Conservation (phyloP, 1,140 invertebrate genomes). For the Drosophila nikananu region DNA sequence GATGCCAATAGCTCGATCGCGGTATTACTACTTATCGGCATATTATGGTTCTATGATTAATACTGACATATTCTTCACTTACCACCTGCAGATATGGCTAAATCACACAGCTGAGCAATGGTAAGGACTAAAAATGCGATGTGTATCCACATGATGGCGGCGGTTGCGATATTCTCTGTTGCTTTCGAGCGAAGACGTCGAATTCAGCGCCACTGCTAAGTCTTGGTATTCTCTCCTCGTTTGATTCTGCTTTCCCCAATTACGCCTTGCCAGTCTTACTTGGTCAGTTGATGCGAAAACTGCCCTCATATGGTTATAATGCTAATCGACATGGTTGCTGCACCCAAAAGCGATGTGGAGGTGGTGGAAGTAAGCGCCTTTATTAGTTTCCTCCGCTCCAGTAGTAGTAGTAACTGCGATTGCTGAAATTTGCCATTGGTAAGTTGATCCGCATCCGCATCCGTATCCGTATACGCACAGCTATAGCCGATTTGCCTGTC, state of each 20-base stretch:
- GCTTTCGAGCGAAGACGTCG: slow-evolving; percentile 31
- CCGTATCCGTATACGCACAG: slow-evolving; percentile 5
- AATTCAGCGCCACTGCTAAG: slow-evolving; percentile 36
- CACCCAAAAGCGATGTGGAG: slow-evolving; percentile 7
- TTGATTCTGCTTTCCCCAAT: slow-evolving; percentile 14
- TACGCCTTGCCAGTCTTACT: slow-evolving; percentile 30
- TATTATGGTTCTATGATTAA: neutral
- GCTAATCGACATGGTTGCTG: slow-evolving; percentile 23
- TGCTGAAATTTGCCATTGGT: slow-evolving; percentile 17
- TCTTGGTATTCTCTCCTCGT: slow-evolving; percentile 51
- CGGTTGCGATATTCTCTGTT: slow-evolving; percentile 39
- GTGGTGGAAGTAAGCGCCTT: slow-evolving; percentile 5
- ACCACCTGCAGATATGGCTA: slow-evolving; percentile 68
- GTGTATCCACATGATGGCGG: slow-evolving; percentile 71
- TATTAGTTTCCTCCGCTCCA: slow-evolving; percentile 28
- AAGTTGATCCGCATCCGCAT: slow-evolving; percentile 9
- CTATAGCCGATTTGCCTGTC: neutral
- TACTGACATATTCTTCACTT: slow-evolving; percentile 30
- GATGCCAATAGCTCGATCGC: neutral
- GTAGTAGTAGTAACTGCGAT: slow-evolving; percentile 18
- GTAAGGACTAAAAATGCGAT: slow-evolving; percentile 50
- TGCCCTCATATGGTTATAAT: slow-evolving; percentile 34
- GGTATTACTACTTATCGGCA: neutral
- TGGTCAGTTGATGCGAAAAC: slow-evolving; percentile 21
- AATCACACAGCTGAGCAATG: slow-evolving; percentile 62